Conservation (phyloP, 1,140 invertebrate genomes). For the Drosophila quadrilineata region DNA sequence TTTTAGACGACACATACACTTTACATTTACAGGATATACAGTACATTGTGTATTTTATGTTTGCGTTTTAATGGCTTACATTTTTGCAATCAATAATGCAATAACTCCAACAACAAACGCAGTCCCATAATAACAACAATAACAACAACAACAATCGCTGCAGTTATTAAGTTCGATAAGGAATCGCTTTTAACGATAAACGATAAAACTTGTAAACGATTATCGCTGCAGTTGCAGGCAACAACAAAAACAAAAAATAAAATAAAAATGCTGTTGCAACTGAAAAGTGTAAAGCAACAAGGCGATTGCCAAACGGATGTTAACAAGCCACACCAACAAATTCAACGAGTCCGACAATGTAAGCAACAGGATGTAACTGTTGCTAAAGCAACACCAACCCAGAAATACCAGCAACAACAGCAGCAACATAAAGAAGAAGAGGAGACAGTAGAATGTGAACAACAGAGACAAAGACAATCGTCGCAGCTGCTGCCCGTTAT, state of each 20-base stretch:
- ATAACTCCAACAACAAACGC: neutral
- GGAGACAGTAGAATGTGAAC: conserved; percentile 1
- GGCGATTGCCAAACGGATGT: conserved; percentile 28
- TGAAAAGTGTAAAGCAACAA: conserved; percentile 20
- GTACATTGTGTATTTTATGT: neutral
- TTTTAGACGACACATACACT: no score
- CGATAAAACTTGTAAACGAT: conserved; percentile 14
- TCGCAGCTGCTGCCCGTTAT: conserved; percentile 47
- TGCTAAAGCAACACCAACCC: neutral
- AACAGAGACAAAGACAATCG: conserved; percentile 26
- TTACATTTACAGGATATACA: neutral
- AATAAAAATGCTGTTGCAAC: conserved; percentile 49
- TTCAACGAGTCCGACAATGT: neutral
- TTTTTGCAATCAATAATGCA: conserved; percentile 37
- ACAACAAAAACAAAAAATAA: no score
- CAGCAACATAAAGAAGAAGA: neutral
- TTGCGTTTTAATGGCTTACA: conserved; percentile 1
- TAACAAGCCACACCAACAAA: conserved; percentile 8
- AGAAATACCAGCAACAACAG: neutral
- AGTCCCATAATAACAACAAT: conserved; percentile 17
- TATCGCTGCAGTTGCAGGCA: conserved; percentile 36
- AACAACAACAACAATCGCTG: conserved; percentile 12
- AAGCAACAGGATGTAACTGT: neutral
- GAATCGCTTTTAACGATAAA: conserved; percentile 21
- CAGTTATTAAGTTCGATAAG: conserved; percentile 18